Conservation (phyloP, 2,797 vertebrate genomes). For the Oreochromis grahami region DNA sequence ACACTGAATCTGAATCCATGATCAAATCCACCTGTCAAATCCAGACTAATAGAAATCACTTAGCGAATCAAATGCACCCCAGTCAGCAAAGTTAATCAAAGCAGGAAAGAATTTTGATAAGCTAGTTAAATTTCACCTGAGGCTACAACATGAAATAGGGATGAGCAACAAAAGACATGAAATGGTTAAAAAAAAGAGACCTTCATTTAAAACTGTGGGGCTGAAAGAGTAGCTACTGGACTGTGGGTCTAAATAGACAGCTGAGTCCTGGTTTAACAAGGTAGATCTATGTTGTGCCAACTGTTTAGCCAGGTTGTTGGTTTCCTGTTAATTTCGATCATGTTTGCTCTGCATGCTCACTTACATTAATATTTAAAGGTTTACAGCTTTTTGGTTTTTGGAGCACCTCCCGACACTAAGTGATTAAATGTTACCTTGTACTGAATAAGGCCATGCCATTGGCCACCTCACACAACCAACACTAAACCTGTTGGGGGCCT, state of each 20-base stretch:
- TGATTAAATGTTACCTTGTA: background rate
- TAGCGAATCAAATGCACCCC: background rate
- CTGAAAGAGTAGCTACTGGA: background rate
- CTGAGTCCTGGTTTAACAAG: background rate
- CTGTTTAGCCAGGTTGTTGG: background rate
- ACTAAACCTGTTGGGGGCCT: background rate
- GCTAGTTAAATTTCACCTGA: background rate
- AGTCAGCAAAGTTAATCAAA: background rate
- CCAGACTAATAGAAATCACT: background rate
- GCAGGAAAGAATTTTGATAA: background rate
- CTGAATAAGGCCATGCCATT: background rate
- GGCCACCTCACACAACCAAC: background rate
- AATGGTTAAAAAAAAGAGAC: background rate
- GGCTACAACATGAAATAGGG: background rate
- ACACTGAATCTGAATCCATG: background rate
- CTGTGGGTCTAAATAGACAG: background rate
- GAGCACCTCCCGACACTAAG: fast-evolving
- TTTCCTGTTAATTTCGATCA: background rate
- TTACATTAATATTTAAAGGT: background rate
- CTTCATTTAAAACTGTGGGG: background rate
- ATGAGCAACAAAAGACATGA: background rate
- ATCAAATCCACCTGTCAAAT: background rate
- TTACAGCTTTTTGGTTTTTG: background rate
- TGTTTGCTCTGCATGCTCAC: background rate
- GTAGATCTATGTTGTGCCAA: background rate